Evolutionary conservation across 2,797 vertebrate genomes (phyloP).

Genomic region (Sebastes steindachneri): DNA sequence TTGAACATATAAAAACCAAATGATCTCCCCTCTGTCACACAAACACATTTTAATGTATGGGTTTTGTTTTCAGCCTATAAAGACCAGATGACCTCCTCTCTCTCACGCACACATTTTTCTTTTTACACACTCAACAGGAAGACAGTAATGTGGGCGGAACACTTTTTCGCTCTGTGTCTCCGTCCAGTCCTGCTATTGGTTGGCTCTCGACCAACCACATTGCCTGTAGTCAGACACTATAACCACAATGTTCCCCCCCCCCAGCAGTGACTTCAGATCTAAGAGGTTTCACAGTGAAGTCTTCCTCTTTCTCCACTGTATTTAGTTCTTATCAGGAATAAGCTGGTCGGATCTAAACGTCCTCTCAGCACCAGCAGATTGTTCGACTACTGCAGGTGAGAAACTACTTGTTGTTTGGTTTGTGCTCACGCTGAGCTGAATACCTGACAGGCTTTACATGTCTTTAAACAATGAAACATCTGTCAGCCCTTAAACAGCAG

Average conservation of each 20-base stretch:
- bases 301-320: background rate
- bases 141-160: background rate
- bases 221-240: background rate
- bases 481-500: background rate
- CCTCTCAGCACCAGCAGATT: background rate
- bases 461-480: background rate
- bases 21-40: background rate
- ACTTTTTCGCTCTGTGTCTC: background rate
- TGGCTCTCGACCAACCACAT: slow-evolving; percentile 35
- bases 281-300: background rate
- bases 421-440: background rate
- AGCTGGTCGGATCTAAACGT: background rate
- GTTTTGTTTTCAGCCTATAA: background rate
- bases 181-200: slow-evolving; percentile 18
- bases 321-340: rapidly evolving
- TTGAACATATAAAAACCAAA: background rate
- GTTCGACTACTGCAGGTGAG: slow-evolving; percentile 37
- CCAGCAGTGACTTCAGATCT: background rate
- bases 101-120: background rate
- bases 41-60: background rate
- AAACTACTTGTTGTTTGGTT: background rate
- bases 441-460: background rate
- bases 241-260: background rate
- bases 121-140: background rate
- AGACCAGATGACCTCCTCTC: background rate